Conservation (phyloP, 2,888 invertebrate genomes). For the Hydrotaea cyrtoneurina region DNA sequence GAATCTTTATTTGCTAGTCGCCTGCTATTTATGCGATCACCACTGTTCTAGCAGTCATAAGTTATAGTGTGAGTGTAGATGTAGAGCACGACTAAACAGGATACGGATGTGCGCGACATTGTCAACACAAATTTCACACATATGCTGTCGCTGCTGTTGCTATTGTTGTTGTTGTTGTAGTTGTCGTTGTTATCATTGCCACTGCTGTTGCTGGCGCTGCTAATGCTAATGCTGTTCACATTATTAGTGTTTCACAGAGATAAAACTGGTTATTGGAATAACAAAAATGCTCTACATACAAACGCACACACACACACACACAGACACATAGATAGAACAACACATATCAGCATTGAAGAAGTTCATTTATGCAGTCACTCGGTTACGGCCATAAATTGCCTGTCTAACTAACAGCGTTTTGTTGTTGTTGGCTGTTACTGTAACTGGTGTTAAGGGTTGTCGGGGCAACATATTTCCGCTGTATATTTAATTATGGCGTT, state of each 20-base stretch:
- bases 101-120: conserved; percentile 66
- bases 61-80: not conserved
- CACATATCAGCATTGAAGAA: conserved; percentile 11
- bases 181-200: conserved; percentile 72
- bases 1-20: not conserved
- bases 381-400: conserved; percentile 29
- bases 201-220: conserved; percentile 62
- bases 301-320: not conserved
- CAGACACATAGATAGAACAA: conserved; percentile 1
- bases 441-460: conserved; percentile 52
- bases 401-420: conserved; percentile 23
- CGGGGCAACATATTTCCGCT: conserved; percentile 42
- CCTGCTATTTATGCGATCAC: not conserved
- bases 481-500: conserved; percentile 62
- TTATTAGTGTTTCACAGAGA: conserved; percentile 61
- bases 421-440: not conserved
- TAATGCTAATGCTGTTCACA: conserved; percentile 29
- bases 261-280: conserved; percentile 56
- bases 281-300: conserved; percentile 14
- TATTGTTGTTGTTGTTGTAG: conserved; percentile 38
- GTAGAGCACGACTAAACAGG: conserved; percentile 43
- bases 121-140: conserved; percentile 63
- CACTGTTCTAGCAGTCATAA: not conserved
- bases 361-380: conserved; percentile 9
- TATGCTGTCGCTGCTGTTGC: conserved; percentile 40